Conservation (phyloP, 1,140 invertebrate genomes). For the Achroia grisella region DNA sequence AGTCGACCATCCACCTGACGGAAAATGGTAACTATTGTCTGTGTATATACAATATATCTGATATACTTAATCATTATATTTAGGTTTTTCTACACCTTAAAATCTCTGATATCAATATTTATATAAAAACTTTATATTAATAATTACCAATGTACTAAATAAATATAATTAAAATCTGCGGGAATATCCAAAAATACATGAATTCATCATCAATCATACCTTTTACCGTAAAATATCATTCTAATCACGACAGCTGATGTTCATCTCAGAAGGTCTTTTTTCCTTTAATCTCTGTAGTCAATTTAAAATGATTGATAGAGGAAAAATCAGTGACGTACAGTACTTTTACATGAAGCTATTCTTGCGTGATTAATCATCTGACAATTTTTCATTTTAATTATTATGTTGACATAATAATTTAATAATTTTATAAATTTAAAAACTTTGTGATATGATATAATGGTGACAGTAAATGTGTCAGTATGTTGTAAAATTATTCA, state of each 20-base stretch:
- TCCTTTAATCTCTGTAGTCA: slow-evolving; percentile 19
- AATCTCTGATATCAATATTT: no score
- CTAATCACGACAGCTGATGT: slow-evolving; percentile 10
- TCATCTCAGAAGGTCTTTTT: slow-evolving; percentile 1
- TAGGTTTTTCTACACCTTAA: no score
- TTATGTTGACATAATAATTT: not conserved
- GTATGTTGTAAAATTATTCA: no score
- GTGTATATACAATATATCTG: no score
- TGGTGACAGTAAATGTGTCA: no score
- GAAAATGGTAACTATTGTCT: no score
- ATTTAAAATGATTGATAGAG: slow-evolving; percentile 28
- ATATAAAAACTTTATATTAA: no score
- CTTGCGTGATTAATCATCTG: not conserved
- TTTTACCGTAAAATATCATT: slow-evolving; percentile 10
- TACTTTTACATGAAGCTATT: not conserved
- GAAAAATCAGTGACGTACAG: not conserved
- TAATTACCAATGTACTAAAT: no score
- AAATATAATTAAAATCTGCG: no score
- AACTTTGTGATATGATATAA: no score
- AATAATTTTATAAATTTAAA: not conserved
- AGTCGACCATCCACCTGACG: no score
- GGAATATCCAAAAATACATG: slow-evolving; percentile 20
- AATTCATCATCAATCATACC: slow-evolving; percentile 3
- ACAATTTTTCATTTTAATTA: not conserved
- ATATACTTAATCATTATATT: no score